Evolutionary conservation across 2,113 vertebrate genomes (phyloP), one percentile per base, ranked within the genome.

Genomic region (Eleginops maclovinus): DNA sequence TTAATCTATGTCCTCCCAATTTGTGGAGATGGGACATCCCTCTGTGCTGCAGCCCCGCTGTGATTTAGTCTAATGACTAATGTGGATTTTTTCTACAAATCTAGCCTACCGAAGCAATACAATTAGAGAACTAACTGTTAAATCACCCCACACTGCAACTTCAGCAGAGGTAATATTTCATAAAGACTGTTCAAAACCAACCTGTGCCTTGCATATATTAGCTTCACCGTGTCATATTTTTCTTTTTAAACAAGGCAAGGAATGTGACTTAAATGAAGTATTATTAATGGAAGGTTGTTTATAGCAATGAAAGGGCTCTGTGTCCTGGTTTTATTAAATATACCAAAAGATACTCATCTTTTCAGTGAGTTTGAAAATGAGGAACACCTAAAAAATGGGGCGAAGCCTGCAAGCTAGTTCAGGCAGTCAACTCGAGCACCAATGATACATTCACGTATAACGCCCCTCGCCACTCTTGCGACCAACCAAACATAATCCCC

Each of bases 1-100:
- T 77, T 40, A n/a, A 62, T 81, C 63, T 50, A 4, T 40, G 54
- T 82, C 22, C 17, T 62, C 24, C 53, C 46, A 44, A 53, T 78
- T 24, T 69, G 46, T 3, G n/a, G 12, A 69, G 55, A 24, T 13
- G 59, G 50, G 40, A 81, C 31, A 16, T 49, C 17, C 46, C 43
- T 69, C 40, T 22, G 49, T 16, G 72, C 28, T 12, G 75, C 53
- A 49, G 55, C 47, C 60, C 26, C 55, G 2, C 21, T 24, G 70
- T 22, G 61, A 53, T 40, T 51, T 21, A 46, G n/a, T n/a, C 24
- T 70, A 55, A 69, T 24, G 40, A 75, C 68, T 50, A 13, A 19
- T 55, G 16, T 21, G 13, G 21, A 1, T 53, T 36, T 60, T 67
- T 21, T 46, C 26, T 19, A 40, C 26, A 56, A 21, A 31, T 70